Evolutionary conservation across 2,888 invertebrate genomes (phyloP).

Genomic region (Synanthedon andrenaeformis): DNA sequence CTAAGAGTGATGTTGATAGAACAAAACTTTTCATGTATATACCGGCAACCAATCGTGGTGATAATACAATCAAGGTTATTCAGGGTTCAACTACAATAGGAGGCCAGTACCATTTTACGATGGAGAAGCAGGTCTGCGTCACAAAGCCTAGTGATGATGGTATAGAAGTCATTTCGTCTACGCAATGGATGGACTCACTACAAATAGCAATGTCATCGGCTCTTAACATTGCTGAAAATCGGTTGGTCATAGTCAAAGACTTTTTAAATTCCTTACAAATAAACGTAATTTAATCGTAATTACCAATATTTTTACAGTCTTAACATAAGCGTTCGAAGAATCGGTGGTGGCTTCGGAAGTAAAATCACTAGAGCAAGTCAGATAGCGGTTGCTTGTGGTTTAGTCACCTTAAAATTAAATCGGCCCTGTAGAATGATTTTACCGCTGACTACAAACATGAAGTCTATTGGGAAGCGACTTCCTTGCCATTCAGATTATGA

Average conservation of each 20-base stretch:
- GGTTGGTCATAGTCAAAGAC: slow-evolving; percentile 33
- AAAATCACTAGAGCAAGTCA: slow-evolving; percentile 73
- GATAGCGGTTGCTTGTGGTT: slow-evolving; percentile 72
- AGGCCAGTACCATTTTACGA: slow-evolving; percentile 77
- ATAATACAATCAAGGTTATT: slow-evolving; percentile 26
- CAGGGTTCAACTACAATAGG: slow-evolving; percentile 64
- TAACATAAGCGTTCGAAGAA: slow-evolving; percentile 75
- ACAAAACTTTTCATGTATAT: not conserved
- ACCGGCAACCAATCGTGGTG: slow-evolving; percentile 12
- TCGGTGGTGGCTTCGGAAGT: slow-evolving; percentile 82
- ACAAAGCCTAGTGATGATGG: slow-evolving; percentile 78
- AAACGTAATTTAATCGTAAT: not conserved
- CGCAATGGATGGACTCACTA: slow-evolving; percentile 71
- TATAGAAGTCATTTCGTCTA: slow-evolving; percentile 70
- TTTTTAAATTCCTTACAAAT: not conserved
- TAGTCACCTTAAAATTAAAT: slow-evolving; percentile 71
- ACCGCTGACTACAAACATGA: slow-evolving; percentile 71
- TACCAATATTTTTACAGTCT: slow-evolving; percentile 54
- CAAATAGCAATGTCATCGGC: slow-evolving; percentile 67
- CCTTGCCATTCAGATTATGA: slow-evolving; percentile 55
- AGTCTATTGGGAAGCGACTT: slow-evolving; percentile 59
- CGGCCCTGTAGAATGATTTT: slow-evolving; percentile 73
- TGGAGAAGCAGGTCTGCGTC: slow-evolving; percentile 76
- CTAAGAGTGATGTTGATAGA: slow-evolving; percentile 1
- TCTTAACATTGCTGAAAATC: slow-evolving; percentile 68